phyloP scores from a whole-genome alignment of 2,888 invertebrate genomes.

The Drosophila anomalata region DNA sequence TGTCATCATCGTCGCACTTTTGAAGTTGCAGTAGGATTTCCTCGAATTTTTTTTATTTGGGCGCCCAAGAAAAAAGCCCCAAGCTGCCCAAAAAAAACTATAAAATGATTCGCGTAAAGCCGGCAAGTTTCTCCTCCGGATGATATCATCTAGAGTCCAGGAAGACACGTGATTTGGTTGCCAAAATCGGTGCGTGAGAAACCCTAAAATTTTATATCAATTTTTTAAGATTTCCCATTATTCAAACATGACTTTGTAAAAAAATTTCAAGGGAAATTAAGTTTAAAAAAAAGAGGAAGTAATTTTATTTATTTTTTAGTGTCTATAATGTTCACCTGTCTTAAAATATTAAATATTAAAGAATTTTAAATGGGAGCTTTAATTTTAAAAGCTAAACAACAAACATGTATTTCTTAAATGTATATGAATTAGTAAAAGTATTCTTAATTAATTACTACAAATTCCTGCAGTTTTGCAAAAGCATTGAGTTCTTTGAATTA shows the following conservation, averaged over 20 bases:
- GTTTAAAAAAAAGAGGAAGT: too few relatives aligned
- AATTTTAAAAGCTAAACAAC: too few relatives aligned
- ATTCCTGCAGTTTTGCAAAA: too few relatives aligned
- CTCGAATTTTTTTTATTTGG: conserved; percentile 21
- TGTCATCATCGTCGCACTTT: conserved; percentile 52
- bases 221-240: background rate
- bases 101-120: conserved; percentile 38
- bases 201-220: background rate
- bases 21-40: conserved; percentile 24
- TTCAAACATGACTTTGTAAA: background rate
- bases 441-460: too few relatives aligned
- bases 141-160: conserved; percentile 62
- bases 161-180: conserved; percentile 65
- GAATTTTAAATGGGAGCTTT: too few relatives aligned
- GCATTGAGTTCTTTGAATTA: too few relatives aligned
- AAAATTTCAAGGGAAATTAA: background rate
- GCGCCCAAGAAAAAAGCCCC: background rate
- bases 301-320: too few relatives aligned
- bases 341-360: too few relatives aligned
- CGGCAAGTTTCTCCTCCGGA: conserved; percentile 43
- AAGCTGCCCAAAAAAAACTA: conserved; percentile 20
- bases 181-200: conserved; percentile 40
- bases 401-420: too few relatives aligned
- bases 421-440: too few relatives aligned
- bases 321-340: too few relatives aligned